These are phyloP conservation scores for Drosophila demipolita DNA, from an alignment of 2,888 invertebrate genomes.

Conservation along the genomic window DNA sequence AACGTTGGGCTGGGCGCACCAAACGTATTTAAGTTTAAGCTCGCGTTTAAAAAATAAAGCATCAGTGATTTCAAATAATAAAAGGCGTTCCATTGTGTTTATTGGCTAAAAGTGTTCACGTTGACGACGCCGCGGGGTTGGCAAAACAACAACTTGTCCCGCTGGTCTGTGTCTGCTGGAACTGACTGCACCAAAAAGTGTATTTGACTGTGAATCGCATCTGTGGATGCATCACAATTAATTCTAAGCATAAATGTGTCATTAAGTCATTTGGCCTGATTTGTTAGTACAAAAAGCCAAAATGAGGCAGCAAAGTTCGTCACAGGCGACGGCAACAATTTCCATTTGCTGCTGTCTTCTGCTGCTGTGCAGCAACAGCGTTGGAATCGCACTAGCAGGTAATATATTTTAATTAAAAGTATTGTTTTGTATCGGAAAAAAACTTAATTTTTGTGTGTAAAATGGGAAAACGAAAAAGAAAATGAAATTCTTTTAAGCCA, in stretches of 20 bases:
- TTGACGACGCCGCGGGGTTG: conserved; percentile 47
- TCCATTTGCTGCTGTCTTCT: conserved; percentile 52
- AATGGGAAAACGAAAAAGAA: conserved; percentile 1
- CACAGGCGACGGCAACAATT: conserved; percentile 29
- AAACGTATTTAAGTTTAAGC: not conserved
- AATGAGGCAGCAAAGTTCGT: conserved; percentile 53
- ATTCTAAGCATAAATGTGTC: conserved; percentile 59
- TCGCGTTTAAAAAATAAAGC: conserved; percentile 2
- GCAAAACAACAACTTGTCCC: conserved; percentile 40
- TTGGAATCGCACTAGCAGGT: conserved; percentile 67
- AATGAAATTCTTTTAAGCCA: conserved; percentile 59
- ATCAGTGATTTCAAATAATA: conserved; percentile 15
- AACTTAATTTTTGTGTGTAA: not conserved
- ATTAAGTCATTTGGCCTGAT: conserved; percentile 37
- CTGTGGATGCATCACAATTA: conserved; percentile 20
- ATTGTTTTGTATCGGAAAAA: not conserved
- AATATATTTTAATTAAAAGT: conserved; percentile 17
- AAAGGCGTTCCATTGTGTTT: conserved; percentile 3
- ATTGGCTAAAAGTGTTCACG: conserved; percentile 17
- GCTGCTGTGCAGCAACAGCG: conserved; percentile 69
- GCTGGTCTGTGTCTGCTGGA: conserved; percentile 25
- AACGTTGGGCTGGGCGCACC: conserved; percentile 33
- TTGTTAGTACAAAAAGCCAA: conserved; percentile 40
- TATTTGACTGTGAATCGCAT: conserved; percentile 24
- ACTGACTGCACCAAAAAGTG: conserved; percentile 41